Evolutionary conservation across 1,140 invertebrate genomes (phyloP).

Genomic region (Neodiprion fabricii): DNA sequence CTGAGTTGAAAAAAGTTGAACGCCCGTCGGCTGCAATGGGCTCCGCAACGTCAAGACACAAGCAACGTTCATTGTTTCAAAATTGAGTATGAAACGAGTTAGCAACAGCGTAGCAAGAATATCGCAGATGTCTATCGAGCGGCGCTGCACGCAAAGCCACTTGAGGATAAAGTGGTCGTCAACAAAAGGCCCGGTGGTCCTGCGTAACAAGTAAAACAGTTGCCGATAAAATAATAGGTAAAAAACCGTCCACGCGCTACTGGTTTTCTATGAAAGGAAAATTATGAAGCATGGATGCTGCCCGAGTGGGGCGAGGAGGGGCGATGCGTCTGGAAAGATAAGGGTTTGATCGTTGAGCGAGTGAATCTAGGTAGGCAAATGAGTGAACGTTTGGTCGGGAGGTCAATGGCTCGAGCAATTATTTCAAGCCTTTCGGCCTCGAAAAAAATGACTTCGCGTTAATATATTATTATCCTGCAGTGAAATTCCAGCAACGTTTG

Average conservation of each 20-base stretch:
- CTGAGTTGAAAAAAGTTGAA: too few species aligned
- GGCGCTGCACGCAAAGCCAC: slow-evolving; percentile 36
- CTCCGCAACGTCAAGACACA: neutral
- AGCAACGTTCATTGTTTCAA: neutral
- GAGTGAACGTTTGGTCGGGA: neutral
- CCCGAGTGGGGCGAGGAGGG: neutral
- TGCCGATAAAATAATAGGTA: slow-evolving; percentile 54
- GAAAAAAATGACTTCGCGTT: neutral
- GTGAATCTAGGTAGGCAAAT: neutral
- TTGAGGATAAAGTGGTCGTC: slow-evolving; percentile 52
- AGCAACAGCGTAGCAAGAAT: slow-evolving; percentile 9
- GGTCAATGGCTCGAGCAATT: neutral
- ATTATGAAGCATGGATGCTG: neutral
- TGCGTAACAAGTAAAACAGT: slow-evolving; percentile 52
- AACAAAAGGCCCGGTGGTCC: slow-evolving; percentile 25
- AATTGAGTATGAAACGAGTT: neutral
- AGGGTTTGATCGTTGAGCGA: neutral
- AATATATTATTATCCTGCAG: too few species aligned
- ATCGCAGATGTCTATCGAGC: slow-evolving; percentile 48
- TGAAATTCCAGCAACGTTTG: too few species aligned
- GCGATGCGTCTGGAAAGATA: slow-evolving; percentile 5
- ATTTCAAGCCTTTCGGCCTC: neutral
- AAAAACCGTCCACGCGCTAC: slow-evolving; percentile 48
- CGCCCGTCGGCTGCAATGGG: neutral
- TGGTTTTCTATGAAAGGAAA: slow-evolving; percentile 37